phyloP scores from a whole-genome alignment of 2,113 vertebrate genomes.

The Epinephelus moara region DNA sequence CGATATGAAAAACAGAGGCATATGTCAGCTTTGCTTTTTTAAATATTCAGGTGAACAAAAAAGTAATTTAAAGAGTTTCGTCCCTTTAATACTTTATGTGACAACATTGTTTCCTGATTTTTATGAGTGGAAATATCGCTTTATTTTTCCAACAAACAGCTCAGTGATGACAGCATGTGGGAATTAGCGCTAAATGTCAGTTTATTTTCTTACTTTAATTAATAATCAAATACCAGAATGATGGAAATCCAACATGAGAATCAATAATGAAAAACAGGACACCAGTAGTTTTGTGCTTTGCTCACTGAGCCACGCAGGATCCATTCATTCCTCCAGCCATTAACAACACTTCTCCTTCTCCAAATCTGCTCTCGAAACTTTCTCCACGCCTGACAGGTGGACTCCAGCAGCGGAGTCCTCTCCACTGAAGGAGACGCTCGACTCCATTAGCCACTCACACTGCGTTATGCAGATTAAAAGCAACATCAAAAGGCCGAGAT shows the following conservation, averaged over 20 bases:
- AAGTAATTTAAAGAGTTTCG: not conserved
- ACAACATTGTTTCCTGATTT: not conserved
- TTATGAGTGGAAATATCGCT: not conserved
- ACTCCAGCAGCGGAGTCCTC: slow-evolving; percentile 49
- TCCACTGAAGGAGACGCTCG: slow-evolving; percentile 58
- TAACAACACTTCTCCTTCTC: not conserved
- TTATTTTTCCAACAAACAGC: no score
- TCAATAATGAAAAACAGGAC: not conserved
- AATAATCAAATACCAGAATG: not conserved
- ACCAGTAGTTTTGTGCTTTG: not conserved
- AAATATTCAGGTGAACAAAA: no score
- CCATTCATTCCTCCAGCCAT: not conserved
- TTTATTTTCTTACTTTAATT: not conserved
- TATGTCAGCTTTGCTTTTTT: no score
- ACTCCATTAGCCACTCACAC: slow-evolving; percentile 62
- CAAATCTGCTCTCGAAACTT: slow-evolving; percentile 17
- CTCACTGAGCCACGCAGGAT: not conserved
- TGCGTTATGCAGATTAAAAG: slow-evolving; percentile 72
- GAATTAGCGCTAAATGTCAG: no score
- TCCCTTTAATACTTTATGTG: not conserved
- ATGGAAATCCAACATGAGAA: not conserved
- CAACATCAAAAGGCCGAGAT: slow-evolving; percentile 83
- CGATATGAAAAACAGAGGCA: no score
- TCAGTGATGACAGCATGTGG: not conserved
- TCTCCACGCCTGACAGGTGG: slow-evolving; percentile 61